Conservation (phyloP, 2,113 vertebrate species). For the Ginglymostoma cirratum region DNA sequence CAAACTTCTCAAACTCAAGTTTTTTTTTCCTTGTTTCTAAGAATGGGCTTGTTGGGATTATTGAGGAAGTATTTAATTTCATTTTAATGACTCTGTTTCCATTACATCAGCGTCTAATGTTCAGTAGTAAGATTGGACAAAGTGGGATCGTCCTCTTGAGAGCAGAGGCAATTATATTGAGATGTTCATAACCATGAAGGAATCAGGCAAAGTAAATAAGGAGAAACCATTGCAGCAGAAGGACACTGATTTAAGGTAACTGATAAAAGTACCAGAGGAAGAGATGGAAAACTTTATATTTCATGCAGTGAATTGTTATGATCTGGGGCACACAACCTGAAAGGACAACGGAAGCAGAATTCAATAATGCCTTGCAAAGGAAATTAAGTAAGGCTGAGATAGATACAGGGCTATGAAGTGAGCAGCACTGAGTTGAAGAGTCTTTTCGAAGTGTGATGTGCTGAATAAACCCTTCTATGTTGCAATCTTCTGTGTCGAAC, state of each 20-base stretch:
- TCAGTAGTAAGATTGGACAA: neutral
- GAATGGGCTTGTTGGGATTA: neutral
- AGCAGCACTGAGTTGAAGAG: neutral
- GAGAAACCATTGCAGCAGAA: neutral
- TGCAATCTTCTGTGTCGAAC: neutral
- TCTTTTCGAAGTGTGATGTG: neutral
- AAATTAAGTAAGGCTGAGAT: neutral
- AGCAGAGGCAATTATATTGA: neutral
- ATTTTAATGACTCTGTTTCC: neutral
- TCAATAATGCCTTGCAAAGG: neutral
- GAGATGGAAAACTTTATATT: neutral
- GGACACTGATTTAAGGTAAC: neutral
- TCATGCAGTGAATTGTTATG: neutral
- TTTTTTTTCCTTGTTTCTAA: neutral
- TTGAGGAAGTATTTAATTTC: neutral
- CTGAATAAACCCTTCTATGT: neutral
- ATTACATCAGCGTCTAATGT: neutral
- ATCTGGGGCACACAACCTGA: neutral
- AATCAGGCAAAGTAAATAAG: neutral
- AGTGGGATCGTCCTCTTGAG: neutral
- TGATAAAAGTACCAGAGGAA: neutral
- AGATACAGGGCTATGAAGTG: neutral
- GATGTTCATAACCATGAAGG: neutral
- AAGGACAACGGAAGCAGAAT: neutral
- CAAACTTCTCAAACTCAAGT: neutral